A percentile compares a stretch with the other conserved stretches of the same genome.
phyloP scores from a whole-genome alignment of 1,140 invertebrate genomes.

The Drosophila athabasca region DNA sequence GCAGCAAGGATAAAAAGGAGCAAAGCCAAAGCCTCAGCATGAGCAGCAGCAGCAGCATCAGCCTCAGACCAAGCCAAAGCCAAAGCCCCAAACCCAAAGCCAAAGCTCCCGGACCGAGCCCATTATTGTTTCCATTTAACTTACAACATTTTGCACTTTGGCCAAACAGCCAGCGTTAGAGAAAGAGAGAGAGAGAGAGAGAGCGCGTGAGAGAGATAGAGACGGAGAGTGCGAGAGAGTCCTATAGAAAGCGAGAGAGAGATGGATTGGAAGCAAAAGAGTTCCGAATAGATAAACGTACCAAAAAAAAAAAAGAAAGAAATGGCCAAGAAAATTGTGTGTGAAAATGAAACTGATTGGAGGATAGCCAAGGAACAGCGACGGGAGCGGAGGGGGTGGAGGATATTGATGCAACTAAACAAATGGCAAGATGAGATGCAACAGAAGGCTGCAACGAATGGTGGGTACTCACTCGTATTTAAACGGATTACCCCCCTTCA shows the following conservation, averaged over 20 bases:
- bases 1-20: slow-evolving; percentile 11
- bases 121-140: slow-evolving; percentile 82
- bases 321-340: slow-evolving; percentile 70
- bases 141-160: slow-evolving; percentile 80
- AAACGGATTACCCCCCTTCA: slow-evolving; percentile 28
- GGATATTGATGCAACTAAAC: slow-evolving; percentile 48
- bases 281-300: slow-evolving; percentile 61
- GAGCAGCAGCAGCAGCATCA: not conserved
- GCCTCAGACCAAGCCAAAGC: slow-evolving; percentile 18
- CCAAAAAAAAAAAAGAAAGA: slow-evolving; percentile 12
- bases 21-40: slow-evolving; percentile 7
- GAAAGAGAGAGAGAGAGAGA: slow-evolving; percentile 12
- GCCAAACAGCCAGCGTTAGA: slow-evolving; percentile 40
- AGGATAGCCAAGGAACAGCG: slow-evolving; percentile 14
- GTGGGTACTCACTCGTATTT: not conserved
- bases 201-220: slow-evolving; percentile 15
- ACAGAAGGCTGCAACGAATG: slow-evolving; percentile 5
- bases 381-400: not conserved
- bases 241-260: not conserved
- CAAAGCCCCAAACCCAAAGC: slow-evolving; percentile 9
- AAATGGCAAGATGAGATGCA: slow-evolving; percentile 28
- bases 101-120: slow-evolving; percentile 39
- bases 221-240: not conserved
- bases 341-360: slow-evolving; percentile 77
- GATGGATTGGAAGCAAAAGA: slow-evolving; percentile 30